Conservation (phyloP, 2,113 vertebrate species). For the Cairina moschata region DNA sequence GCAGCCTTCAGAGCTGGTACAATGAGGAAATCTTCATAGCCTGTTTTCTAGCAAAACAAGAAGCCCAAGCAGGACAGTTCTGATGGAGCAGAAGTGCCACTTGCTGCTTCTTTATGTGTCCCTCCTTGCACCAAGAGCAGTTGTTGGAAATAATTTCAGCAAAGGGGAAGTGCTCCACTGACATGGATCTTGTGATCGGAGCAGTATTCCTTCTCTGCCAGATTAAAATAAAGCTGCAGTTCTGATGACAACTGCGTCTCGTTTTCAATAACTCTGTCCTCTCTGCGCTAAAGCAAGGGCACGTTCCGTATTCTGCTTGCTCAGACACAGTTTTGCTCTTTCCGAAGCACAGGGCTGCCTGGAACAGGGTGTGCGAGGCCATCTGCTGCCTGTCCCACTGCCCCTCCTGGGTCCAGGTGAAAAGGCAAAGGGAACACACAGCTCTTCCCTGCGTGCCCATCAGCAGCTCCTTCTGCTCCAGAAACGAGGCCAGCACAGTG, state of each 20-base stretch:
- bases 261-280: not conserved
- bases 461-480: not conserved
- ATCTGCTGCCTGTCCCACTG: not conserved
- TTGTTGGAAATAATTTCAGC: fast-evolving
- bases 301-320: fast-evolving
- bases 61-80: not conserved
- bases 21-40: not conserved
- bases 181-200: fast-evolving
- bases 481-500: not conserved
- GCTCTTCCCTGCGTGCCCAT: not conserved
- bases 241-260: not conserved
- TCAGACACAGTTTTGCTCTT: fast-evolving
- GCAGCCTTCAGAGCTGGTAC: not conserved
- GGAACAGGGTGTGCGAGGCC: too few species aligned
- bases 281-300: fast-evolving
- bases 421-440: fast-evolving
- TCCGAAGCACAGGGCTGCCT: fast-evolving
- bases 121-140: not conserved
- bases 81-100: fast-evolving
- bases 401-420: not conserved
- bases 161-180: not conserved
- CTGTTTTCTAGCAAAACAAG: not conserved
- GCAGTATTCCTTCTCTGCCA: not conserved
- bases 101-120: not conserved
- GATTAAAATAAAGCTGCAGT: conserved; percentile 14